phyloP scores from a whole-genome alignment of 2,797 vertebrate species.

The Pipistrellus kuhlii region DNA sequence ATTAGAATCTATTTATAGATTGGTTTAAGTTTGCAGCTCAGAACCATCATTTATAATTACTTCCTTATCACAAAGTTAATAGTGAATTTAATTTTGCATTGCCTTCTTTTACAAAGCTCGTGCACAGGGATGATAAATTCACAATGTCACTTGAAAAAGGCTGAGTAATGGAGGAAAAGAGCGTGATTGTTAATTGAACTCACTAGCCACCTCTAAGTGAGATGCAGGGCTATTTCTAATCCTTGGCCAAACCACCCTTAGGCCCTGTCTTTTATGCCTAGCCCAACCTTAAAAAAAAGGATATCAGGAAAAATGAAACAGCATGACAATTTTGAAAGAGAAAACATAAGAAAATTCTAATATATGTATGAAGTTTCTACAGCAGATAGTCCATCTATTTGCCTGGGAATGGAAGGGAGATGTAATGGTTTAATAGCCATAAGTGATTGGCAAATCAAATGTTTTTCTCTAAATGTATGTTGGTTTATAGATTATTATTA shows the following conservation, averaged over 20 bases:
- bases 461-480: background rate
- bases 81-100: constrained; percentile 5
- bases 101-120: background rate
- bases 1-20: background rate
- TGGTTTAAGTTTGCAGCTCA: background rate
- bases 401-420: background rate
- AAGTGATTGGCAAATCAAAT: background rate
- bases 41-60: background rate
- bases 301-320: background rate
- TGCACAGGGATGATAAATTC: background rate
- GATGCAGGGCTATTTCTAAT: background rate
- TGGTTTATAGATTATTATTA: background rate
- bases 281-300: background rate
- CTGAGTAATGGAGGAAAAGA: background rate
- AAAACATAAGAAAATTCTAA: background rate
- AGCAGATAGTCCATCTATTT: background rate
- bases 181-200: background rate
- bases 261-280: background rate
- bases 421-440: background rate
- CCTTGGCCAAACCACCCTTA: background rate
- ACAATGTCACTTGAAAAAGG: background rate
- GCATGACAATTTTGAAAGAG: background rate
- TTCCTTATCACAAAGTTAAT: background rate
- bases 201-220: background rate
- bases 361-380: background rate